Evolutionary conservation across 2,797 vertebrate species (phyloP), one percentile per base, ranked within the genome.

Genomic region (Chromis chromis): DNA sequence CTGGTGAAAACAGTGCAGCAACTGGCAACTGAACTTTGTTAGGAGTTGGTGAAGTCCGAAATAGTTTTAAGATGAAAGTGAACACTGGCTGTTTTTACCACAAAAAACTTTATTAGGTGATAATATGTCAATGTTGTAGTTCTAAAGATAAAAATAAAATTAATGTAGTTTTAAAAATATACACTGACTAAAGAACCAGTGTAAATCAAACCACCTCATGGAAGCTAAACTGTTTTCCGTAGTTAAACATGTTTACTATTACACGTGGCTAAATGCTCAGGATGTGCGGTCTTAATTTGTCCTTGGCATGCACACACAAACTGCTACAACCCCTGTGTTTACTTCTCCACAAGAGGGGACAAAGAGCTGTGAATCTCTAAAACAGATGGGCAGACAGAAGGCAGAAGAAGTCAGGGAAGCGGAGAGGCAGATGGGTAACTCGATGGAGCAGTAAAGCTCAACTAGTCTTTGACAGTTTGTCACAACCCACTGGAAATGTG

Each of bases 361-460:
- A 77, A 79, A 69, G 36, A 64, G 16, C 8, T 31, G 48, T 19
- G 61, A 57, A 69, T 36, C 40, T 79, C 31, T 66, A 59, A 33
- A 63, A 79, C 78, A 83, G 65, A 63, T 63, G 71, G 74, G 59
- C 59, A 50, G 69, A 54, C 65, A 78, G 27, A 68, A 62, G 50
- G 78, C 65, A 78, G 27, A 65, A 62, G 50, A 76, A 42, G 27
- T 24, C 24, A 52, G n/a, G 4, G 16, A 71, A 44, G 61, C 56
- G 46, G 48, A 68, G 55, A 70, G 27, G 70, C 64, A 70, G 57
- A 70, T 58, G 65, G 36, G 21, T 2, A 62, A 66, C n/a, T 55
- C 65, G 24, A 59, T 48, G 54, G 4, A 63, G 19, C 56, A 61
- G 63, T 21, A 52, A 31, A 13, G 44, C 50, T 53, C 0, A 6